Evolutionary conservation across 1,140 invertebrate species (phyloP), one percentile per base, ranked within the genome.

Genomic region (Xylocopa sonorina): DNA sequence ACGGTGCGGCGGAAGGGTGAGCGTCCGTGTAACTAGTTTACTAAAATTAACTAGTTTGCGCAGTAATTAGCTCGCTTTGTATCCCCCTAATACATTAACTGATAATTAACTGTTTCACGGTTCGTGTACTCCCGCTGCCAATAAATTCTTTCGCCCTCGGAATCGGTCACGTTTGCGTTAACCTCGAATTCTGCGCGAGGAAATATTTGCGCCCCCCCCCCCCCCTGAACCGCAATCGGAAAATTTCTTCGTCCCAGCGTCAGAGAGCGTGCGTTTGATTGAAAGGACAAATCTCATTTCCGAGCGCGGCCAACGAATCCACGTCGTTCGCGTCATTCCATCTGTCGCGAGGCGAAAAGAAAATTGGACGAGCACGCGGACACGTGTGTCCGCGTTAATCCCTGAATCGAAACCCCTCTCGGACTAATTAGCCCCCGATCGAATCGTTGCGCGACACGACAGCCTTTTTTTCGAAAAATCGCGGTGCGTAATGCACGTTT

Each of bases 381-480:
- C n/a, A n/a, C n/a, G n/a, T n/a, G n/a, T n/a, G n/a, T n/a, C n/a
- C n/a, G n/a, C n/a, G n/a, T n/a, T n/a, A n/a, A n/a, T n/a, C n/a
- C n/a, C n/a, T n/a, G 55, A 77, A 84, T 80, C 81, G 83, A 80
- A 51, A 1, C 41, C 53, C 38, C 50, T 80, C 53, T 43, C 24
- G 34, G 12, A 29, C 71, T 84, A 84, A 84, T 80, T 67, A 67
- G n/a, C 66, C 46, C 27, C 51, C 41, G 46, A 43, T n/a, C 50
- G 16, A 80, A 63, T 43, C 41, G 53, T 48, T 66, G 66, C 71
- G 64, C 80, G 80, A 74, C 51, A 80, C 77, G 62, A 43, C 46
- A 34, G 12, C 46, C 53, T 46, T 67, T 57, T 41, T 7, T 6
- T 12, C 16, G 10, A 2, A 21, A 2, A 21, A 2, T 27, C 6